Base-by-base conservation (phyloP, 2,113 vertebrate genomes). In the Ailurus styani region DNA sequence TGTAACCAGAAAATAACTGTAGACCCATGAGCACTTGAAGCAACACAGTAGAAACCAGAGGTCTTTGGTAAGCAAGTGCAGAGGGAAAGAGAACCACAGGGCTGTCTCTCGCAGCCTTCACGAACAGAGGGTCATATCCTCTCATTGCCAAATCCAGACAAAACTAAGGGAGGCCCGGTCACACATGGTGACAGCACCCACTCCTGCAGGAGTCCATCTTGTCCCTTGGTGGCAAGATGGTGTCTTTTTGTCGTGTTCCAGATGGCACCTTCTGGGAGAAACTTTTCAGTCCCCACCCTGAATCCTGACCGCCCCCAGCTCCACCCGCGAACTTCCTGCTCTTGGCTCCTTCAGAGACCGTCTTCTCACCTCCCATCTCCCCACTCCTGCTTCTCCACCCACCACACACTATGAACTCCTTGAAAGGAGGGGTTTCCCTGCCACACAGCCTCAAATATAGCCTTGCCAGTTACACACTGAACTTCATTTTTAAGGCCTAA, bases 401-500 rank as follows among this genome's bases (percentile, higher is more conserved):
- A 50, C 66, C 20, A 29, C 62, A 86, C 42, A 70, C n/a, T 15
- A 60, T 2, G 34, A 79, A 90, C 20, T 21, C 81, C 57, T n/a
- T 93, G 21, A 20, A 64, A 91, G 40, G 93, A 91, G 31, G 8
- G 20, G 40, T 8, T 85, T 52, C 23, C 77, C 54, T 0, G 40
- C 8, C 23, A 25, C 45, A 90, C 2, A 55, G 40, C 25, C 64
- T 64, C 34, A 40, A 75, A 70, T n/a, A 45, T 45, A 75, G 21
- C 72, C 83, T 86, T 62, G 25, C 62, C 2, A 5, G 29, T 50
- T 87, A 64, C 42, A 75, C 27, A 37, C 5, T 29, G n/a, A 91
- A 78, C 50, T 89, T 94, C 55, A 27, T 40, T 78, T 85, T 87
- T 83, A 95, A 96, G 54, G 7, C n/a, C 55, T 31, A 78, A 94